phyloP scores from a whole-genome alignment of 2,113 vertebrate species.

The Galbula dea region DNA sequence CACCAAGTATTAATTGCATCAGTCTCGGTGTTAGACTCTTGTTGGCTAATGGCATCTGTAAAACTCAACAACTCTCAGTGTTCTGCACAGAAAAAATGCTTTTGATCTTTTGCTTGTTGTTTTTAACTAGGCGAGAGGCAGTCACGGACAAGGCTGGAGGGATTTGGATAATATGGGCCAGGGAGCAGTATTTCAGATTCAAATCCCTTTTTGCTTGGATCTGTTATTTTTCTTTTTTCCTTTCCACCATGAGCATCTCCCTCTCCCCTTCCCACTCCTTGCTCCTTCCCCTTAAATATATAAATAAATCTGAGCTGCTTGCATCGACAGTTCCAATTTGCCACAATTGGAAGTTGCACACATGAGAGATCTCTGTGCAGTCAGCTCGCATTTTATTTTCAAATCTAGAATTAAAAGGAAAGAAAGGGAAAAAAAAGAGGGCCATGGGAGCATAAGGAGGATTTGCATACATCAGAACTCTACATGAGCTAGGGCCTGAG shows the following conservation, averaged over 20 bases:
- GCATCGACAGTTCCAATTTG: constrained; percentile 72
- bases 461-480: constrained; percentile 74
- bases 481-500: constrained; percentile 43
- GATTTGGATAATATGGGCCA: constrained; percentile 61
- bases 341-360: constrained; percentile 71
- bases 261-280: constrained; percentile 28
- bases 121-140: constrained; percentile 60
- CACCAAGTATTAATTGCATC: constrained; percentile 64
- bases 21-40: constrained; percentile 19
- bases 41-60: constrained; percentile 39
- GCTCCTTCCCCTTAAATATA: constrained; percentile 62
- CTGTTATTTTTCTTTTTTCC: constrained; percentile 51
- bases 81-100: background rate
- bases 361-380: constrained; percentile 69
- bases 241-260: background rate
- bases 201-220: constrained; percentile 61
- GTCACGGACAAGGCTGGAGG: constrained; percentile 26
- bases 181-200: constrained; percentile 61
- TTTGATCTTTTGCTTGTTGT: constrained; percentile 58
- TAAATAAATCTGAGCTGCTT: constrained; percentile 70
- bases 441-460: constrained; percentile 63
- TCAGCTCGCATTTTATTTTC: constrained; percentile 72
- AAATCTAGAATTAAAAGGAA: constrained; percentile 71
- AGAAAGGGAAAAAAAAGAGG: constrained; percentile 6
- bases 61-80: constrained; percentile 31